Evolutionary conservation across 2,113 vertebrate species (phyloP), one percentile per base, ranked within the genome.

Genomic region (Xyrauchen texanus): DNA sequence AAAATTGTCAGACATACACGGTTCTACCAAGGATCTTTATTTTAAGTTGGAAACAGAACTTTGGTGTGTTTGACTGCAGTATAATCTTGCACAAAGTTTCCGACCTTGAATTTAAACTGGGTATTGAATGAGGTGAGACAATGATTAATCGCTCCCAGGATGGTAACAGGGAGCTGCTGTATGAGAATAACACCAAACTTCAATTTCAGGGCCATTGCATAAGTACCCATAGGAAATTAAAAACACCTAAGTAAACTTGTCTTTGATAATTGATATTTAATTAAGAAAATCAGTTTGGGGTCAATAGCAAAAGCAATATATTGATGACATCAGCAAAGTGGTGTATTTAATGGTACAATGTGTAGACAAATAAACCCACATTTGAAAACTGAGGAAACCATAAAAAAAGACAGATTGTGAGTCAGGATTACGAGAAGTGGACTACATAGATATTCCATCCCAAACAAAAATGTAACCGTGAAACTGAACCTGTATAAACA

Each of bases 71-170:
- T 69, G 7, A 53, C 9, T 52, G n/a, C 11, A 53, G 10, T 6
- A 34, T n/a, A n/a, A n/a, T n/a, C n/a, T n/a, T n/a, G n/a, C n/a
- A n/a, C n/a, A 66, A 61, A 3, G 13, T 76, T 52, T 47, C 16
- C 10, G 6, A 2, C 55, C 12, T 58, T 58, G 45, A 70, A 12
- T 60, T 12, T 68, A 60, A 78, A 68, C 11, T 47, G 7, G 16
- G 42, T 55, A 57, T 66, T 7, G 44, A 58, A 13, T 58, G 64
- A 74, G 21, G 79, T 76, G 64, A 10, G 45, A 68, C 12, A 16
- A 13, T 68, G 79, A 81, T 81, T 45, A 53, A 75, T 71, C 51
- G n/a, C 4, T 77, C 16, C 73, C 60, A 47, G 58, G 47, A 58
- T 64, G 9, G 45, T 6, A 8, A 44, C 55, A 51, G 7, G 13